Evolutionary conservation across 2,797 vertebrate species (phyloP).

Genomic region (Glyptemys insculpta): DNA sequence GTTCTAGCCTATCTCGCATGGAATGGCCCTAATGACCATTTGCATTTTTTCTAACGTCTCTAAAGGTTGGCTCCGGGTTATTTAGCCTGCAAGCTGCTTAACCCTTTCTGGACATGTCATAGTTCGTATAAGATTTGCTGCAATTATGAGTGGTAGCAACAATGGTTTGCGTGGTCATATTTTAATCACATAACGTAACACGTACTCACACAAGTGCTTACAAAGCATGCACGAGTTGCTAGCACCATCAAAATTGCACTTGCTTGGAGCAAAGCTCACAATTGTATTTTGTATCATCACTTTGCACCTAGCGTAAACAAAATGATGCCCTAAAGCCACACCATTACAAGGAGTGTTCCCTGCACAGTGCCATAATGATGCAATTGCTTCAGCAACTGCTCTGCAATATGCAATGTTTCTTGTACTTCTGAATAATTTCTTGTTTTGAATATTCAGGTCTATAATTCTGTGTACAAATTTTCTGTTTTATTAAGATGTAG

Average conservation of each 20-base stretch:
- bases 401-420: neutral
- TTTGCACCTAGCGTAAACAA: neutral
- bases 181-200: too few species aligned
- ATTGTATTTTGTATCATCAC: accelerated
- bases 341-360: accelerated
- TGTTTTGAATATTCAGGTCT: neutral
- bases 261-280: neutral
- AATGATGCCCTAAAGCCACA: accelerated
- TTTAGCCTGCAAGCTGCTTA: too few species aligned
- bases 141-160: too few species aligned
- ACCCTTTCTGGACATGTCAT: too few species aligned
- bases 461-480: neutral
- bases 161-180: too few species aligned
- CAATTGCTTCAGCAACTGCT: neutral
- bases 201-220: neutral
- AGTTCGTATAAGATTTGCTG: too few species aligned
- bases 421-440: neutral
- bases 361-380: accelerated
- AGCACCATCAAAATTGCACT: neutral
- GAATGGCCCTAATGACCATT: too few species aligned
- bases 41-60: too few species aligned
- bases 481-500: neutral
- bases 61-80: too few species aligned
- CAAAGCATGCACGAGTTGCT: neutral
- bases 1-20: too few species aligned